Evolutionary conservation across 1,140 invertebrate species (phyloP), one percentile per base, ranked within the genome.

Genomic region (Papilio polyxenes): DNA sequence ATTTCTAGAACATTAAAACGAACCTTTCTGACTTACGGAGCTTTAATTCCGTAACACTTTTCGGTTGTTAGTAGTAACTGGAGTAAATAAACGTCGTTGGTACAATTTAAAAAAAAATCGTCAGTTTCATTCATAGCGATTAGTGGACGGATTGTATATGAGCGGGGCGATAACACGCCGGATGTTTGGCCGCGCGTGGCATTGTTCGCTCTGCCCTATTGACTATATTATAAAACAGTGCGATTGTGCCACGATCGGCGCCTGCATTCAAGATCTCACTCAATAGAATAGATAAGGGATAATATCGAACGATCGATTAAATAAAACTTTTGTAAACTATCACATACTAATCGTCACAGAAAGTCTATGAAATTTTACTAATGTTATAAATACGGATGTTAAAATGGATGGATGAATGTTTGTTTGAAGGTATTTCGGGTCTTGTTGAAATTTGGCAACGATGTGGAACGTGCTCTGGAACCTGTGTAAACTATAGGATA

Each of bases 101-200:
- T 77, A 76, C 79, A 85, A 82, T 80, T 82, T 81, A 77, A 84
- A 80, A 84, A 80, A 20, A 83, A 83, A 49, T 78, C 80, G 83
- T 85, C 82, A 72, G 72, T 78, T 85, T 86, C 90, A 90, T 90
- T 89, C 85, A 91, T 87, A 80, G 75, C 83, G 82, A 84, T 84
- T 88, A 87, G 87, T 83, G 78, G 85, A 83, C 84, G 69, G 83
- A 85, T 87, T 88, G 87, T 88, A 88, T 88, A 86, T 83, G 90
- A 92, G 84, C 87, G 83, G 72, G 82, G 85, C 88, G 91, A 93
- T 92, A 92, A 91, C 88, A 78, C 65, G 85, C 89, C 92, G 92
- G 91, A 93, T 93, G 90, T 92, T 92, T 92, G 88, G 87, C 82
- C 87, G 84, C 87, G 87, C 88, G 87, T 88, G 85, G 86, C 88